Evolutionary conservation across 2,888 invertebrate genomes (phyloP), one percentile per base, ranked within the genome.

Genomic region (Hoplodrina ambigua): DNA sequence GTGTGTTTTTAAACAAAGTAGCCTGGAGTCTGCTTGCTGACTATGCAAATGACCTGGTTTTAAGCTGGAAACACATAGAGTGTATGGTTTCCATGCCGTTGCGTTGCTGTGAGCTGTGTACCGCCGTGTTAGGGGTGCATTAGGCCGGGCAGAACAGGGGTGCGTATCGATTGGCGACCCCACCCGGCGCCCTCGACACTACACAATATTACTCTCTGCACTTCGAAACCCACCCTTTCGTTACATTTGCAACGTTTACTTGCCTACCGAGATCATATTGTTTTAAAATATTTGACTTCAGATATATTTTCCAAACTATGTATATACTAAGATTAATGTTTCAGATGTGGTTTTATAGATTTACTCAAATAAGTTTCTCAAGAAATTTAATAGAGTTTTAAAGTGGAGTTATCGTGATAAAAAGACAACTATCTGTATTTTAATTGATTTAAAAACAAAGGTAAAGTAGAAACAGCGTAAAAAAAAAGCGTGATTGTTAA

Each of bases 101-200:
- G 76, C 82, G 77, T 81, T 77, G 71, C 62, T 75, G 73, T 66
- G 67, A 66, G 74, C 81, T 69, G 68, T 80, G 63, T 84, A 80
- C 83, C 81, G 82, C 71, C 68, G 75, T 83, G 86, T 82, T 85
- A 86, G 92, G 94, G 94, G 94, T 94, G 93, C 93, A 93, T 92
- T 93, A 92, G 93, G 91, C 90, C 89, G 85, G 77, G 82, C 81
- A 78, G 81, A 80, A 86, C 85, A 91, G 93, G 95, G 94, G 94
- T 92, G 94, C 87, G 90, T 94, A 95, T 95, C 94, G 95, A 95
- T 95, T 94, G 91, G 89, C 85, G 72, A 86, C 88, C 87, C 91
- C 78, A 74, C 88, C 85, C 82, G 85, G 80, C 88, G 80, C 86
- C 89, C 88, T 88, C 85, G 83, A 85, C 88, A 90, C 91, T 89